Base-by-base conservation (phyloP, 2,113 vertebrate species). In the Anser brachyrhynchus region DNA sequence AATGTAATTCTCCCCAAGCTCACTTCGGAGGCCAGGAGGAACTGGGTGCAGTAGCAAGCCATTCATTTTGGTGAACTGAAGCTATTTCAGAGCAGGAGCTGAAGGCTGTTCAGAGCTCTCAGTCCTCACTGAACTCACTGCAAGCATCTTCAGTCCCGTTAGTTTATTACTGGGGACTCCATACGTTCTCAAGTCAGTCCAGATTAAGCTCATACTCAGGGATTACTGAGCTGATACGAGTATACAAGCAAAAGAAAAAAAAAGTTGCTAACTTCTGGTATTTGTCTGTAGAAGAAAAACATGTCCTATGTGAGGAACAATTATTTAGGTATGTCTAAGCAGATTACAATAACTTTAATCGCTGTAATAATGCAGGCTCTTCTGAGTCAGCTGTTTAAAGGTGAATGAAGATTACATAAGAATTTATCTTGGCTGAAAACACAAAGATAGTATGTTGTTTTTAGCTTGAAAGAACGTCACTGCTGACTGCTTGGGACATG, bases 381-480 rank as follows among this genome's bases (percentile, higher is more conserved):
- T 83, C 59, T 59, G 71, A 87, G 73, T 89, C 85, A 79, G 58
- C 90, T 70, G 49, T 55, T 75, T 67, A 86, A 70, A 93, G 33
- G 57, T 79, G 39, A 74, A 70, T 33, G 73, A 75, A 61, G 11
- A 52, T 65, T 55, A 41, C 62, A n/a, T 66, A 54, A 54, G 77
- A 75, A 23, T 79, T 70, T 66, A 49, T 57, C 62, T 83, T 94
- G 69, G 51, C 81, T 95, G 81, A 69, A 92, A 95, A 75, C 59
- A 86, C 43, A 91, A 92, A 92, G 6, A 2, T 86, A 59, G 70
- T 74, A 77, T 84, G 37, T 33, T 21, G 29, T 97, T 96, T 95
- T 95, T 89, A 96, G 55, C 67, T 72, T 86, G 74, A 69, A 55
- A 82, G 79, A 95, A 85, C 89, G 44, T 65, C 92, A 70, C 92